Evolutionary conservation across 2,888 invertebrate genomes (phyloP).

Genomic region (Romanomermis culicivorax): DNA sequence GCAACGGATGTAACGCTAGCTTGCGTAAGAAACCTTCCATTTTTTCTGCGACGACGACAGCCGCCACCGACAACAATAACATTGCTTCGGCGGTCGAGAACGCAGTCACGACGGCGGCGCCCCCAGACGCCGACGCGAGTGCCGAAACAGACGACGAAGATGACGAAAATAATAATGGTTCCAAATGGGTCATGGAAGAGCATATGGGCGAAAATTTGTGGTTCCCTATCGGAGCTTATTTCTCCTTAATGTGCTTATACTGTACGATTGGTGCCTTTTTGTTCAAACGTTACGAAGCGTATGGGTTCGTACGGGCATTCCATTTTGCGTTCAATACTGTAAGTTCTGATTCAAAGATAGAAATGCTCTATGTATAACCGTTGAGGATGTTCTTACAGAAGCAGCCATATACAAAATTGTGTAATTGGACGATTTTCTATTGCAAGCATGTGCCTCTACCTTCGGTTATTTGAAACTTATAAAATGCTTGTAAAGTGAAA

Average conservation of each 20-base stretch:
- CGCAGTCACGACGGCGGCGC: background rate
- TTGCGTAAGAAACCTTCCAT: background rate
- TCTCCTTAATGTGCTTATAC: conserved; percentile 26
- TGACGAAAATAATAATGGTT: background rate
- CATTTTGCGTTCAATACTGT: conserved; percentile 26
- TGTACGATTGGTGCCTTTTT: conserved; percentile 27
- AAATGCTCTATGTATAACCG: no score
- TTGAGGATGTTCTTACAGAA: no score
- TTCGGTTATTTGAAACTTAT: no score
- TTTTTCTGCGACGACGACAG: background rate
- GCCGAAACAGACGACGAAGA: background rate
- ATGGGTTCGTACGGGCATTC: conserved; percentile 29
- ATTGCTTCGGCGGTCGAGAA: background rate
- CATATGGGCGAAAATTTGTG: conserved; percentile 19
- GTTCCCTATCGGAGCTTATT: conserved; percentile 29
- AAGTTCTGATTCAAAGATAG: no score
- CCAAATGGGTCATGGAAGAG: background rate
- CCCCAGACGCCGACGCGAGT: background rate
- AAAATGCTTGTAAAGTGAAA: no score
- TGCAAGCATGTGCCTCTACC: no score
- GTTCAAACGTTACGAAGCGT: conserved; percentile 27
- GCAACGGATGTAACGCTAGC: background rate
- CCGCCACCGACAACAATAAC: background rate
- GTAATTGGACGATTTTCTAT: no score
- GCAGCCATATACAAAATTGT: no score